Evolutionary conservation across 2,797 vertebrate species (phyloP).

Genomic region (Enteromius viviparus): DNA sequence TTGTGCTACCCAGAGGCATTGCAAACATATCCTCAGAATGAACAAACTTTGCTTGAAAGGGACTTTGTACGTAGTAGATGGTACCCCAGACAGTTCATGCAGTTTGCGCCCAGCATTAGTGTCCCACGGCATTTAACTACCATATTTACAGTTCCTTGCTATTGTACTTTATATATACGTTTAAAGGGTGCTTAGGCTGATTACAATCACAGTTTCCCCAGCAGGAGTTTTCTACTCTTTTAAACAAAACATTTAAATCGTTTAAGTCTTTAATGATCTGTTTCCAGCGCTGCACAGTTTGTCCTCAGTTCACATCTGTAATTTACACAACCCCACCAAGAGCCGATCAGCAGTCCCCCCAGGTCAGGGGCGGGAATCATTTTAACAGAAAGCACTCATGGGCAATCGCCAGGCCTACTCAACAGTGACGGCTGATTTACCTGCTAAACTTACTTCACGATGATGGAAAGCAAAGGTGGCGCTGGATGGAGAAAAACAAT

Average conservation of each 20-base stretch:
- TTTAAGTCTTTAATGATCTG: slow-evolving; percentile 8
- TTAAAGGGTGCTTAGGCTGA: not conserved
- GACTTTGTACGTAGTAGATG: not conserved
- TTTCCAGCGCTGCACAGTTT: slow-evolving; percentile 17
- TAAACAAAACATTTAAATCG: slow-evolving; percentile 12
- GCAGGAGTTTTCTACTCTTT: not conserved
- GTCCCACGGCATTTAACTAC: not conserved
- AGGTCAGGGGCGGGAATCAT: slow-evolving; percentile 35
- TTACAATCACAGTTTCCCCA: not conserved
- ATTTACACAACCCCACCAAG: slow-evolving; percentile 1
- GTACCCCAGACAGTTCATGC: not conserved
- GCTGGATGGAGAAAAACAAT: slow-evolving; percentile 42
- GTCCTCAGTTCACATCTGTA: slow-evolving; percentile 25
- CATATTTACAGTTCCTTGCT: not conserved
- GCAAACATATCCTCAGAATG: not conserved
- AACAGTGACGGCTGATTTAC: slow-evolving; percentile 45
- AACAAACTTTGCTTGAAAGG: not conserved
- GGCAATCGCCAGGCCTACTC: slow-evolving; percentile 36
- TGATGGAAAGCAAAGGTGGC: slow-evolving; percentile 45
- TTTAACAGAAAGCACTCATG: slow-evolving; percentile 41
- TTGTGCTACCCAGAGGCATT: not conserved
- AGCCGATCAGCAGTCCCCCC: not conserved
- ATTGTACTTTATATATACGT: not conserved
- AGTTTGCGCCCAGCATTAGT: not conserved
- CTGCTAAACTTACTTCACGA: slow-evolving; percentile 44